Conservation (phyloP, 1,140 invertebrate genomes). For the Apolygus lucorum region DNA sequence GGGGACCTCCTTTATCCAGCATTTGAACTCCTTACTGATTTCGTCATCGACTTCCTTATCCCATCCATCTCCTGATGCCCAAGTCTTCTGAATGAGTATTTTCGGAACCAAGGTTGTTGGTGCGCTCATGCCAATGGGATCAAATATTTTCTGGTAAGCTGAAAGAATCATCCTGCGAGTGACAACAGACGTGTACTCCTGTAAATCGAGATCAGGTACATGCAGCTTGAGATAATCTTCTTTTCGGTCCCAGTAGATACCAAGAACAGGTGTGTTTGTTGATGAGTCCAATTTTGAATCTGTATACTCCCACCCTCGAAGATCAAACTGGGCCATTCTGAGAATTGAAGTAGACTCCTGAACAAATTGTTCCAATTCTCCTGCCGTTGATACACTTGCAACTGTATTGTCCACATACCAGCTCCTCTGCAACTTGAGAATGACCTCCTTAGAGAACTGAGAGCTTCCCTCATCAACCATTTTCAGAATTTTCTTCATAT, state of each 20-base stretch:
- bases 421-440: background rate
- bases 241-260: slow-evolving; percentile 4
- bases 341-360: background rate
- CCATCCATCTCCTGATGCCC: background rate
- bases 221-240: background rate
- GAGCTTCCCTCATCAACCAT: background rate
- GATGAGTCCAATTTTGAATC: background rate
- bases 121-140: background rate
- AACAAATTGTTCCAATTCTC: slow-evolving; percentile 4
- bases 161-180: background rate
- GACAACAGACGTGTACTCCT: background rate
- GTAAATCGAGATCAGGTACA: background rate
- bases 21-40: background rate
- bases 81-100: slow-evolving; percentile 1
- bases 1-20: background rate
- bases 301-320: background rate
- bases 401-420: background rate
- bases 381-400: background rate
- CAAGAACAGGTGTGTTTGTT: slow-evolving; percentile 3
- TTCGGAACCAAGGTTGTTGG: background rate
- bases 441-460: background rate
- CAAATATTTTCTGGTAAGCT: background rate
- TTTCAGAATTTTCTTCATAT: background rate
- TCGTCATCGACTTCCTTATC: background rate
- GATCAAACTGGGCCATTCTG: background rate